Percentiles rank a stretch among this genome's conserved stretches.
phyloP scores from a whole-genome alignment of 2,113 vertebrate genomes.

The Podiceps cristatus region DNA sequence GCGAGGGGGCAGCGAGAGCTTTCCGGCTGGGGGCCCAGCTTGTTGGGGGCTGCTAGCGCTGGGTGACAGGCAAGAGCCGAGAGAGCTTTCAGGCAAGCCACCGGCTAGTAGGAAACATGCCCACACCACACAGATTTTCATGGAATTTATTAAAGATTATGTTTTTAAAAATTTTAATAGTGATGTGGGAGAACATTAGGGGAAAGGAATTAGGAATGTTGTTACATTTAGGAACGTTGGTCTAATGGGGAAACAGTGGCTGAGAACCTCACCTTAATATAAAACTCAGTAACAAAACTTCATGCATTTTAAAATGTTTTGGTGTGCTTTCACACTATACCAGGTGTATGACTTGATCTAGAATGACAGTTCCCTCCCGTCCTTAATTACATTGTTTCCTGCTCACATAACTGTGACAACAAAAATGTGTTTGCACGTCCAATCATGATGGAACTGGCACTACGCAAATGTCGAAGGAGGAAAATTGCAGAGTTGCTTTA shows the following conservation, averaged over 20 bases:
- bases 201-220: not conserved
- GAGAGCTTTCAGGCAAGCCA: not conserved
- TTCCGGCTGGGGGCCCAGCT: not conserved
- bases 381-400: not conserved
- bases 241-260: not conserved
- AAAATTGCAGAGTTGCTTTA: not conserved
- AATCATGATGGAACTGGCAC: rapidly evolving
- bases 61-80: not conserved
- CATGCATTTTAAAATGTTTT: not conserved
- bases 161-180: not conserved
- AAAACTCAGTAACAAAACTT: not conserved
- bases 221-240: not conserved
- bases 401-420: not conserved
- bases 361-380: not conserved
- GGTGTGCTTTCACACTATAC: not conserved
- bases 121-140: not conserved
- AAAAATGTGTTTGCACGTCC: not conserved
- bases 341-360: not conserved
- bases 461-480: not conserved
- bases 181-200: not conserved
- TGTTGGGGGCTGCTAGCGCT: no score
- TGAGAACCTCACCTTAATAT: not conserved
- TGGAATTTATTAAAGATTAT: not conserved
- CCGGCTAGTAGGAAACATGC: not conserved
- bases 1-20: not conserved